These are phyloP conservation scores for Acronicta psi DNA, from an alignment of 2,888 invertebrate species.

Conservation along the genomic window DNA sequence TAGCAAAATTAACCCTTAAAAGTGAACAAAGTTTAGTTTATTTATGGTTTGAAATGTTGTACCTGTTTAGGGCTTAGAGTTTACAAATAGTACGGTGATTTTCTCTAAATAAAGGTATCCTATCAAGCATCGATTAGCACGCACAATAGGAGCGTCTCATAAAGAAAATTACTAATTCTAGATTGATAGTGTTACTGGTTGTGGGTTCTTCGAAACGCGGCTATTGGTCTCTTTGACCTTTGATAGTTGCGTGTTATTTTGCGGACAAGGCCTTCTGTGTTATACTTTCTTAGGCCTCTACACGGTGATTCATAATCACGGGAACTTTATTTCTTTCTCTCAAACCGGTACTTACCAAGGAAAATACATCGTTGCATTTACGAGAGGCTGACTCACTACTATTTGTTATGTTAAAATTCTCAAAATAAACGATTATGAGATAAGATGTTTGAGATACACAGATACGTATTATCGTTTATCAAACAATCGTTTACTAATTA, in stretches of 20 bases:
- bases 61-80: too few species aligned
- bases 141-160: too few species aligned
- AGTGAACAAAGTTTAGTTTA: too few species aligned
- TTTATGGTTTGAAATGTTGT: too few species aligned
- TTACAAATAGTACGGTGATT: too few species aligned
- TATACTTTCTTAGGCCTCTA: constrained; percentile 1
- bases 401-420: constrained; percentile 31
- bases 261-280: constrained; percentile 11
- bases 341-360: constrained; percentile 41
- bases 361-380: constrained; percentile 30
- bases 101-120: too few species aligned
- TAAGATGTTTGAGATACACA: constrained; percentile 11
- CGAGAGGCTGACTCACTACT: constrained; percentile 34
- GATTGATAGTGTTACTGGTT: too few species aligned
- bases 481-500: constrained; percentile 33
- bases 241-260: too few species aligned
- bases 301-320: constrained; percentile 38
- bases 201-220: too few species aligned
- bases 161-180: too few species aligned
- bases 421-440: constrained; percentile 31
- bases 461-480: constrained; percentile 23
- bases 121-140: too few species aligned
- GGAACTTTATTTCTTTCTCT: constrained; percentile 41
- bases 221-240: too few species aligned
- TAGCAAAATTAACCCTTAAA: neutral